Evolutionary conservation across 2,113 vertebrate genomes (phyloP).

Genomic region (Esox niger): DNA sequence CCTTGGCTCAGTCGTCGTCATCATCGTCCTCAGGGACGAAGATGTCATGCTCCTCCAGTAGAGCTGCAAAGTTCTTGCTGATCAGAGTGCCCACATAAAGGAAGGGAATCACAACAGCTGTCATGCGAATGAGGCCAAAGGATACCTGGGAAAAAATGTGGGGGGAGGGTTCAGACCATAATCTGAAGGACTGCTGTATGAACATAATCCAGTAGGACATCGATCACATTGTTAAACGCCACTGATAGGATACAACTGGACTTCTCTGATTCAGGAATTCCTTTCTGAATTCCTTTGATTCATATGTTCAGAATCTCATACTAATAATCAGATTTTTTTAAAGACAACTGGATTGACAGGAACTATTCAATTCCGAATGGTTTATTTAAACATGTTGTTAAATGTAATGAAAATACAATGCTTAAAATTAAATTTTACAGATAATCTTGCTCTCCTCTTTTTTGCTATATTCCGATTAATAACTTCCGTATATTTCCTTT

Average conservation of each 20-base stretch:
- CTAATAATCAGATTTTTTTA: too few relatives aligned
- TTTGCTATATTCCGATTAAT: neutral
- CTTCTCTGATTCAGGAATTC: too few relatives aligned
- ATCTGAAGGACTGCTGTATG: neutral
- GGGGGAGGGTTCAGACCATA: neutral
- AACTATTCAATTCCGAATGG: too few relatives aligned
- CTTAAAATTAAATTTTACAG: too few relatives aligned
- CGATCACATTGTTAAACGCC: too few relatives aligned
- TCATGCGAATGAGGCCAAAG: constrained; percentile 89
- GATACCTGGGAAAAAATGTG: constrained; percentile 76
- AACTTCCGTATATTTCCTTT: constrained; percentile 37
- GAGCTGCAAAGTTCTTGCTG: constrained; percentile 93
- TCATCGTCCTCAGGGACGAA: constrained; percentile 96
- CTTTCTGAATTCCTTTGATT: too few relatives aligned
- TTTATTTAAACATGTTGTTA: too few relatives aligned
- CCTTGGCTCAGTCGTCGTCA: constrained; percentile 81
- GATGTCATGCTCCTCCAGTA: constrained; percentile 95
- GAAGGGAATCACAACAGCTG: constrained; percentile 89
- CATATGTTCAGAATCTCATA: too few relatives aligned
- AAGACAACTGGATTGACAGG: too few relatives aligned
- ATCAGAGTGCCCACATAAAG: constrained; percentile 90
- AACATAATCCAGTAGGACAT: neutral
- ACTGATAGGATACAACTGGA: too few relatives aligned
- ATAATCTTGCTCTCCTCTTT: neutral
- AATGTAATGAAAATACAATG: too few relatives aligned